These are phyloP conservation scores for Cryptotis parvus DNA, from an alignment of 2,113 vertebrate species.

Conservation along the genomic window DNA sequence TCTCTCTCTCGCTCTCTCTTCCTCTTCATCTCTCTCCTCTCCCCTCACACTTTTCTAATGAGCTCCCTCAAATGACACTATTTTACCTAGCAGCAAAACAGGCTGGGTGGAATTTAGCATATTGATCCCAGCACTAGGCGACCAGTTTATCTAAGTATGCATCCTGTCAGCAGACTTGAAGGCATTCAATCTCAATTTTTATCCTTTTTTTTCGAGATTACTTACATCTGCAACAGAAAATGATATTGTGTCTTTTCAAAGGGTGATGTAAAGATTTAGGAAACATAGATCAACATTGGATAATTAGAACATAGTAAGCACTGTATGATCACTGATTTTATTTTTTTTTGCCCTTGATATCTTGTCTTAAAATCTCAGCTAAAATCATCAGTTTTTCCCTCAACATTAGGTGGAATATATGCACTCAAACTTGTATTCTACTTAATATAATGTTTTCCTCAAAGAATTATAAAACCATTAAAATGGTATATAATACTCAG, in stretches of 20 bases:
- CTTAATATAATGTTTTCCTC: background rate
- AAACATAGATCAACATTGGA: background rate
- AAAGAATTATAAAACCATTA: background rate
- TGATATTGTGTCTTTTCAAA: background rate
- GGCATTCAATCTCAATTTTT: background rate
- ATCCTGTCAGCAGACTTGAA: background rate
- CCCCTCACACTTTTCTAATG: no score
- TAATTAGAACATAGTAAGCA: background rate
- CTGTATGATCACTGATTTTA: background rate
- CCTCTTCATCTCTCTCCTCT: no score
- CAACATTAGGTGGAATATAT: background rate
- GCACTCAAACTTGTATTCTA: constrained; percentile 25
- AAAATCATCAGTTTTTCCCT: background rate
- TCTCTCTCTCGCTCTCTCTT: no score
- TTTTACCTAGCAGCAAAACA: no score
- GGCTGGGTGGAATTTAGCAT: no score
- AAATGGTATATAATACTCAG: background rate
- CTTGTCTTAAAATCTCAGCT: constrained; percentile 16
- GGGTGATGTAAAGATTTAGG: background rate
- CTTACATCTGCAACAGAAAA: background rate
- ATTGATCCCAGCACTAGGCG: no score
- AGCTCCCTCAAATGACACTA: no score
- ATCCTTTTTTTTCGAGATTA: background rate
- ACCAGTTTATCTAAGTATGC: no score
- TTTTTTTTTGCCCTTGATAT: background rate